Evolutionary conservation across 2,797 vertebrate genomes (phyloP), one percentile per base, ranked within the genome.

Genomic region (Glyptemys insculpta): DNA sequence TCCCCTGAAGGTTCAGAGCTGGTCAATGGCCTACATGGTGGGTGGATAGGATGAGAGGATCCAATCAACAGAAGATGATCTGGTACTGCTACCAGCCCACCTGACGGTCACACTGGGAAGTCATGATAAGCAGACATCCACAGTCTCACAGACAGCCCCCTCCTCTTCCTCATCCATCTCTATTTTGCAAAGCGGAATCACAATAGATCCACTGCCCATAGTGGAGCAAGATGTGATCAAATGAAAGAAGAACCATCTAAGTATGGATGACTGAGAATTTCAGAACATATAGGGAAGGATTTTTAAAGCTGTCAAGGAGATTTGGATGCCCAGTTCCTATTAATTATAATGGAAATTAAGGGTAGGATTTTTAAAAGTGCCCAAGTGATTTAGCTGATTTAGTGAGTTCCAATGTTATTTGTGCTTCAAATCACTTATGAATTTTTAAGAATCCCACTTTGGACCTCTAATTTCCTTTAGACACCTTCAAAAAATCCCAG

Each of bases 21-120:
- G 62, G 4, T 19, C 62, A 65, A 0, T 3, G 68, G 10, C 23
- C 41, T 25, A 3, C 9, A 44, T 1, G 1, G 7, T 2, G 0
- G 0, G 3, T 74, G 23, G 34, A 15, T 83, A 4, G 56, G 3
- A 59, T 0, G 0, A 0, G 4, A 62, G 41, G 3, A 23, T 83
- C 50, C 6, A 76, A 15, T 25, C 21, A n/a, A 47, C 5, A 4
- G 14, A 56, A 31, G 4, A 2, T 29, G 34, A n/a, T 47, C 76
- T 62, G 37, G 12, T 2, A 31, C 23, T 44, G 16, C 23, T 34
- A 47, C 44, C 4, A 44, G 37, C 23, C 23, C 27, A 47, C 37
- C n/a, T 1, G 23, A 82, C 31, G 15, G 11, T 76, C 74, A 47
- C 25, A 8, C 44, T 27, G 74, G 74, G 44, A 76, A 76, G 12